A percentile compares a stretch with the other conserved stretches of the same genome.
phyloP scores from a whole-genome alignment of 2,888 invertebrate species.

The Bombyx huttoni region DNA sequence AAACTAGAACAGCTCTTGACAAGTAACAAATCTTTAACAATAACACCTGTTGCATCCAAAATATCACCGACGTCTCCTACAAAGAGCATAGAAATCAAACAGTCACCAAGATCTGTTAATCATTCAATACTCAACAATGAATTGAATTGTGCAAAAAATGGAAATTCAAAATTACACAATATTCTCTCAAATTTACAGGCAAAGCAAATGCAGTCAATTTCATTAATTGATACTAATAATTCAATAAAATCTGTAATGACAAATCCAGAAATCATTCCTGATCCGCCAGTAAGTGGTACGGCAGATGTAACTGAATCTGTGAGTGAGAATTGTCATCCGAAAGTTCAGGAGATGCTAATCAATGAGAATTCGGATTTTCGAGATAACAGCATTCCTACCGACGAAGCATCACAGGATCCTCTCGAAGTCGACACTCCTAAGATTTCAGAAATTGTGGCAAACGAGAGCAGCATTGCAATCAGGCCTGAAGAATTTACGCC shows the following conservation, averaged over 20 bases:
- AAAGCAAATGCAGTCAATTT: constrained; percentile 47
- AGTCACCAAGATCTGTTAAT: constrained; percentile 32
- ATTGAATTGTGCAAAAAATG: constrained; percentile 64
- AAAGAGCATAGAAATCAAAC: constrained; percentile 34
- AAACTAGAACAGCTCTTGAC: constrained; percentile 58
- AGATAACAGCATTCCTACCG: constrained; percentile 37
- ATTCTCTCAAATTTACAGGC: constrained; percentile 59
- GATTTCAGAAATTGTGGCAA: constrained; percentile 14
- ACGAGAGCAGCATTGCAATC: constrained; percentile 24
- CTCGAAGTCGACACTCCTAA: constrained; percentile 44
- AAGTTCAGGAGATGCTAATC: constrained; percentile 53
- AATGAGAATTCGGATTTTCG: constrained; percentile 60
- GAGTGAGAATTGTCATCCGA: constrained; percentile 37
- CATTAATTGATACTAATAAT: constrained; percentile 38
- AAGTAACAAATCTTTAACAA: constrained; percentile 42
- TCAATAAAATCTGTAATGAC: constrained; percentile 34
- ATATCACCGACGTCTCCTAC: constrained; percentile 30
- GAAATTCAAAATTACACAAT: constrained; percentile 64
- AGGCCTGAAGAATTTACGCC: constrained; percentile 41
- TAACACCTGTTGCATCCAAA: constrained; percentile 41
- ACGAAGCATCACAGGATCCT: constrained; percentile 60
- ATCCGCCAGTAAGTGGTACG: constrained; percentile 46
- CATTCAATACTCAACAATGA: constrained; percentile 54
- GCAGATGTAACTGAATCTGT: constrained; percentile 33
- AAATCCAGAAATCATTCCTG: constrained; percentile 40